These are phyloP conservation scores for Phoxinus phoxinus DNA, from an alignment of 2,113 vertebrate species.

Conservation along the genomic window DNA sequence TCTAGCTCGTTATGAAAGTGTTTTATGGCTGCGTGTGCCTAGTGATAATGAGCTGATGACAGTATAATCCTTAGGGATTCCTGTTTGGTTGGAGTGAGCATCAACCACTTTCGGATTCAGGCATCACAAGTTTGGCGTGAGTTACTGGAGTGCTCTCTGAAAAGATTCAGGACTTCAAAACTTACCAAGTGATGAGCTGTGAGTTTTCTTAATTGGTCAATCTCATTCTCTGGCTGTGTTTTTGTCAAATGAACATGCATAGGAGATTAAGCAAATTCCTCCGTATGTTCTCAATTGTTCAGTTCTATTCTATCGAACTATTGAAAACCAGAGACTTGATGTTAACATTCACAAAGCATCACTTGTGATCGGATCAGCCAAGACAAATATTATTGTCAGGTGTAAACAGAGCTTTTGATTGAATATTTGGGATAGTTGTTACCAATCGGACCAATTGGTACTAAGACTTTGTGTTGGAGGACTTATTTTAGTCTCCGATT, in stretches of 20 bases:
- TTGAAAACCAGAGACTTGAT: not conserved
- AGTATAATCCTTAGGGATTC: not conserved
- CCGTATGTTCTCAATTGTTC: not conserved
- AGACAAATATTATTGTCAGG: not conserved
- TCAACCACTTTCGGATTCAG: not conserved
- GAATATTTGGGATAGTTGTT: not conserved
- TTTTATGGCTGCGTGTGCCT: conserved; percentile 1
- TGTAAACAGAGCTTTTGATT: not conserved
- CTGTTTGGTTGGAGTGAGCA: not conserved
- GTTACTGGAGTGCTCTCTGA: not conserved
- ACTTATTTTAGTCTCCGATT: not conserved
- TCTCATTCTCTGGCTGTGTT: not conserved
- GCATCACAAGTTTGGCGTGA: not conserved
- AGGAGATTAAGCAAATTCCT: not conserved
- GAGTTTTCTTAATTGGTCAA: not conserved
- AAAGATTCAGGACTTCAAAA: not conserved
- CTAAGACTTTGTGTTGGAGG: not conserved
- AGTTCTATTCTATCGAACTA: not conserved
- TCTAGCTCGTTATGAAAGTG: not conserved
- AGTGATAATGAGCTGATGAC: not conserved
- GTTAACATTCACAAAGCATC: too few relatives aligned
- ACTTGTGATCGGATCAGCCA: too few relatives aligned
- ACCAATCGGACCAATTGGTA: not conserved
- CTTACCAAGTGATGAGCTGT: not conserved
- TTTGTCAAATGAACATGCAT: not conserved